Base-by-base conservation (phyloP, 1,140 invertebrate species). In the Drosophila ogumai region DNA sequence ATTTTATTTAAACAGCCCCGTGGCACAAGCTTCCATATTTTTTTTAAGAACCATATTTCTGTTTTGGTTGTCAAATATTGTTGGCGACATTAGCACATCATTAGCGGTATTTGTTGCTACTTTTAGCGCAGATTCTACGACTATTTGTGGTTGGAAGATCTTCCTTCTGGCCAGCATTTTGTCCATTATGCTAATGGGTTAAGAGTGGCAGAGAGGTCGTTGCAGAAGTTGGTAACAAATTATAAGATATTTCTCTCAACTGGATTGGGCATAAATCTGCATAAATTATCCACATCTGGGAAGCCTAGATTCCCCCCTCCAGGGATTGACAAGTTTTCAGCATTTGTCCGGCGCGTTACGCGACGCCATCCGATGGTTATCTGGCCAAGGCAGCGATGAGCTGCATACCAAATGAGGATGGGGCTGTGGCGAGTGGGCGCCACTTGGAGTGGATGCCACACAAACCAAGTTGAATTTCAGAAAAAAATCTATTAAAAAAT, bases 51-150 rank as follows among this genome's bases (percentile, higher is more conserved):
- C 64, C 67, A 88, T 87, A 78, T 67, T 80, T 68, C 41, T 54
- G 55, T 61, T 76, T 59, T 59, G 76, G 59, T 68, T 88, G 85
- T 88, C 85, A 75, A 75, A 60, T 63, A 64, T 75, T 28, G 41
- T 55, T 78, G 75, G 66, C 65, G 75, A 67, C 74, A 74, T 85
- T 85, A 85, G 81, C 84, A 87, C 85, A 88, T 87, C 80, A 88
- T 87, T 87, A 84, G 67, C 36, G 61, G 57, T 36, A 80, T 87
- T 59, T 82, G 66, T 63, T 59, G 22, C 47, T 69, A 41, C 46
- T 72, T 79, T 64, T 75, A 6, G 13, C 40, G 12, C 50, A 25
- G 32, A 55, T 60, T 49, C 38, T 61, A 28, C 58, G 31, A 28
- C 44, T 9, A 41, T 67, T 82, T 67, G 63, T 74, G 64, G 65